phyloP scores from a whole-genome alignment of 2,797 vertebrate genomes.

The Chloroceryle amazona region DNA sequence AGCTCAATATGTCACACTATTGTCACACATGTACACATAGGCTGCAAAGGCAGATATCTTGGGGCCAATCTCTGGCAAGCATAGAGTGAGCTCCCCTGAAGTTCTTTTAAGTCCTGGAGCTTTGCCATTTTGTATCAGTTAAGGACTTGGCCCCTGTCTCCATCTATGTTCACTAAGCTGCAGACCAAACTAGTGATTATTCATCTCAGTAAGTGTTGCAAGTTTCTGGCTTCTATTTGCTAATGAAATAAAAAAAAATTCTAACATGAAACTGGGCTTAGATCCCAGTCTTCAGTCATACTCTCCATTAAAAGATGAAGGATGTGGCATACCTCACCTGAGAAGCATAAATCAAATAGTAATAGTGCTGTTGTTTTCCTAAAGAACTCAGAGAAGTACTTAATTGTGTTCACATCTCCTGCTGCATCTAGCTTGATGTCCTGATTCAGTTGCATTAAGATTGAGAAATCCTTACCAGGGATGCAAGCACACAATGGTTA shows the following conservation, averaged over 20 bases:
- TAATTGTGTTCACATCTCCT: constrained; percentile 27
- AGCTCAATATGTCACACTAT: background rate
- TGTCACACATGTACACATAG: background rate
- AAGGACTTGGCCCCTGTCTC: background rate
- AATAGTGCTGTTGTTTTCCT: constrained; percentile 51
- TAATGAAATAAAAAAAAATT: constrained; percentile 54
- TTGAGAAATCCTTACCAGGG: constrained; percentile 38
- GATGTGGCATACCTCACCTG: constrained; percentile 59
- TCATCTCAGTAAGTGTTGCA: background rate
- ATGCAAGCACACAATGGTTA: constrained; percentile 62
- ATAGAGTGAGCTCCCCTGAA: background rate
- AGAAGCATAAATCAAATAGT: constrained; percentile 49
- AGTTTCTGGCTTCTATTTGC: constrained; percentile 46
- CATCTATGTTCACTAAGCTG: background rate
- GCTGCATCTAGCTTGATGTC: constrained; percentile 31
- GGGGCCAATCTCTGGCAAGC: background rate
- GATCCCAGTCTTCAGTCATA: constrained; percentile 38
- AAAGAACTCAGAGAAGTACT: constrained; percentile 40
- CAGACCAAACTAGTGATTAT: constrained; percentile 22
- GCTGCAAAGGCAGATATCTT: background rate
- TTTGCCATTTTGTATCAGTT: background rate
- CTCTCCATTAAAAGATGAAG: constrained; percentile 26
- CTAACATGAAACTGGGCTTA: constrained; percentile 63
- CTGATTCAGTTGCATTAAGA: constrained; percentile 16
- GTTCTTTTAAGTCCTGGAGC: background rate